Evolutionary conservation across 2,113 vertebrate genomes (phyloP).

Genomic region (Sorex fumeus): DNA sequence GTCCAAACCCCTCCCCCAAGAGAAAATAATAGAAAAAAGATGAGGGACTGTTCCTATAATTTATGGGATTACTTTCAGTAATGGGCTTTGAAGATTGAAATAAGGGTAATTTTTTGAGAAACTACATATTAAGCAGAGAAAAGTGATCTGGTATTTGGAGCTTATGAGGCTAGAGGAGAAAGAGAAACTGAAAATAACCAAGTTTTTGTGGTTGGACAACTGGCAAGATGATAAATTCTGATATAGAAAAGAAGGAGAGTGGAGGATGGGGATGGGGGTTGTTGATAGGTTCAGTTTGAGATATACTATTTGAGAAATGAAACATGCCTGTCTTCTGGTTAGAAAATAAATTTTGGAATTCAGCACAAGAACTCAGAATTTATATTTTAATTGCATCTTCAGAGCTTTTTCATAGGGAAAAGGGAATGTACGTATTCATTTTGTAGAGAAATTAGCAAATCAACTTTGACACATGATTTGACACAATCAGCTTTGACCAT

Average conservation of each 20-base stretch:
- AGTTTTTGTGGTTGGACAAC: constrained; percentile 21
- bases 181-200: constrained; percentile 20
- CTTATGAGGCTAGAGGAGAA: constrained; percentile 17
- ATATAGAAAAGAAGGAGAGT: constrained; percentile 42
- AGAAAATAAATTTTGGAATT: constrained; percentile 60
- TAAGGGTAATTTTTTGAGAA: constrained; percentile 52
- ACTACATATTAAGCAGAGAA: constrained; percentile 34
- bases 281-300: neutral
- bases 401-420: constrained; percentile 39
- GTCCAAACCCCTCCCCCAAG: too few relatives aligned
- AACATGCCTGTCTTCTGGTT: constrained; percentile 59
- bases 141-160: neutral
- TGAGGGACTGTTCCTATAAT: neutral
- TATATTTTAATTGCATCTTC: constrained; percentile 64
- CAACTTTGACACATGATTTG: constrained; percentile 48
- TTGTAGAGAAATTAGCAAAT: constrained; percentile 65
- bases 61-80: constrained; percentile 5
- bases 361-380: constrained; percentile 49
- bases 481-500: neutral
- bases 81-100: constrained; percentile 31
- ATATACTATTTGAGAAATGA: constrained; percentile 66
- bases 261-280: constrained; percentile 34
- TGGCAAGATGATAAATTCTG: constrained; percentile 24
- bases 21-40: neutral
- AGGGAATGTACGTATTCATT: constrained; percentile 33